Evolutionary conservation across 2,888 invertebrate genomes (phyloP).

Genomic region (Neoitamus cyanurus): DNA sequence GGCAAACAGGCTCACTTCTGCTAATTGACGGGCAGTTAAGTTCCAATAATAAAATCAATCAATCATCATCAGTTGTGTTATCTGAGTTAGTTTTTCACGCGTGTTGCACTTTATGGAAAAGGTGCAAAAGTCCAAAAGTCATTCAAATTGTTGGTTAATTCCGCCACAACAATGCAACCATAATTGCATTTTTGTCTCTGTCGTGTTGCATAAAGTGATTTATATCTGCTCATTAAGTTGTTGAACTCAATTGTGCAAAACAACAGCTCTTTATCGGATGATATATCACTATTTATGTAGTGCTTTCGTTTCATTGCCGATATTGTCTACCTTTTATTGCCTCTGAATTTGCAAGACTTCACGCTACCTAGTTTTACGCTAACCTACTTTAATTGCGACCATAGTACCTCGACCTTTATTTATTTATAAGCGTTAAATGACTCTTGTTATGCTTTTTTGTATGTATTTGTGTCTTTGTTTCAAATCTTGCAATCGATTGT

Average conservation of each 20-base stretch:
- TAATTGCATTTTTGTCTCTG: not conserved
- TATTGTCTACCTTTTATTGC: not conserved
- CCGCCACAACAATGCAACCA: not conserved
- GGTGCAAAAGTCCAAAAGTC: not conserved
- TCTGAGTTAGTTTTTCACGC: not conserved
- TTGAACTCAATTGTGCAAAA: not conserved
- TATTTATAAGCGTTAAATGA: too few species aligned
- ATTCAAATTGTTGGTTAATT: not conserved
- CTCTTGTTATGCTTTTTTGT: too few species aligned
- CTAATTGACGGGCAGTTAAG: not conserved
- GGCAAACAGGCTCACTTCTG: not conserved
- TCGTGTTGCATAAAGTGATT: not conserved
- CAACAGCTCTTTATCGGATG: not conserved
- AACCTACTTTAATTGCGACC: too few species aligned
- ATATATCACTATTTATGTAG: not conserved
- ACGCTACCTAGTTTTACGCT: not conserved
- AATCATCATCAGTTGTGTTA: not conserved
- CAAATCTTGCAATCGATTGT: too few species aligned
- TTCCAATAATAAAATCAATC: not conserved
- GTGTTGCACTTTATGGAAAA: not conserved
- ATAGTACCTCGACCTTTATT: too few species aligned
- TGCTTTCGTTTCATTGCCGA: not conserved
- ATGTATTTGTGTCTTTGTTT: too few species aligned
- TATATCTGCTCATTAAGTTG: not conserved
- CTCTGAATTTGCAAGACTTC: not conserved